These are phyloP conservation scores for Pammene fasciana DNA, from an alignment of 2,888 invertebrate species.

Conservation along the genomic window DNA sequence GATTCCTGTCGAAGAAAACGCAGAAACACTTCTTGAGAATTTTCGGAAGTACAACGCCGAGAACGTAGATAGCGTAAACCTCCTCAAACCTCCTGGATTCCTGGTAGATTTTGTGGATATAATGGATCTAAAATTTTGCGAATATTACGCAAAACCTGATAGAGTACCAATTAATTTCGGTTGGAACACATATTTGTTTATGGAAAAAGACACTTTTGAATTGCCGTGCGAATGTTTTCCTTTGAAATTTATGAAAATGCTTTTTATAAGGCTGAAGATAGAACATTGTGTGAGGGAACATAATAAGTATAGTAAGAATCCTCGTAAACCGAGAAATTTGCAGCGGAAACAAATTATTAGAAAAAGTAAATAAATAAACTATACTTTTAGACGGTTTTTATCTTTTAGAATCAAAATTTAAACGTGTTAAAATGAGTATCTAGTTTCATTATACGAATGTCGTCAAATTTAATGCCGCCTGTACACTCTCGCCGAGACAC, in stretches of 20 bases:
- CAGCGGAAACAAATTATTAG: background rate
- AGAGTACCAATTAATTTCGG: background rate
- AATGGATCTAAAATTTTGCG: slow-evolving; percentile 5
- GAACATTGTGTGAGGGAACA: slow-evolving; percentile 10
- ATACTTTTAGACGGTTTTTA: background rate
- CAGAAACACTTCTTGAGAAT: background rate
- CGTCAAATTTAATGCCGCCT: too few relatives aligned
- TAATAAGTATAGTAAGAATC: slow-evolving; percentile 6
- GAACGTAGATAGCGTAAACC: background rate
- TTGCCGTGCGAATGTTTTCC: slow-evolving; percentile 33
- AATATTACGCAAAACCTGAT: background rate
- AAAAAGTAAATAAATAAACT: slow-evolving; percentile 7
- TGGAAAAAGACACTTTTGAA: slow-evolving; percentile 13
- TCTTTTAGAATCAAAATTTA: too few relatives aligned
- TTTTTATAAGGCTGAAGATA: slow-evolving; percentile 24
- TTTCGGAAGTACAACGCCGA: slow-evolving; percentile 15
- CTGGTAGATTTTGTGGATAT: slow-evolving; percentile 15
- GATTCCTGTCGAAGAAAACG: background rate
- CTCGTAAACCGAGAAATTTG: background rate
- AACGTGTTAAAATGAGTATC: too few relatives aligned
- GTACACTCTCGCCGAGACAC: too few relatives aligned
- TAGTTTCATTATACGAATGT: too few relatives aligned
- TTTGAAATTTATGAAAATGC: slow-evolving; percentile 17
- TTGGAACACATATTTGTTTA: slow-evolving; percentile 10
- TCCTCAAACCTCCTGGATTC: background rate